Evolutionary conservation across 2,797 vertebrate genomes (phyloP), one percentile per base, ranked within the genome.

Genomic region (Lepus townsendii): DNA sequence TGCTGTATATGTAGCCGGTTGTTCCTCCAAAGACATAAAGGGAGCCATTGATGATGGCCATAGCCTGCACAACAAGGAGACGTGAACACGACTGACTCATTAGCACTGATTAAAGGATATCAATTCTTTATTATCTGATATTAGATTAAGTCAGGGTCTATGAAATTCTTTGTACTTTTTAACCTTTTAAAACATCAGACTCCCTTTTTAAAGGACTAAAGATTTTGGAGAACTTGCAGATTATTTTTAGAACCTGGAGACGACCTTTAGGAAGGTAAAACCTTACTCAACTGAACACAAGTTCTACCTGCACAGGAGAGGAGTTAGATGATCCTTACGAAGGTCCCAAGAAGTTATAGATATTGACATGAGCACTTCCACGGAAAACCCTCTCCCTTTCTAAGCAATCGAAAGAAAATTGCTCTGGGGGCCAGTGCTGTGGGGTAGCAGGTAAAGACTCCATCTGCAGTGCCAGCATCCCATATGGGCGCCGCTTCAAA

Each of bases 11-110:
- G 97, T 99, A 99, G 1, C 99, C 99, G 0, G 99, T 99, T 0
- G 99, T 99, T 57, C 99, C 99, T 85, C 99, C 99, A 96, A 99
- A 99, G 76, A 99, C 99, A 3, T 99, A 99, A 11, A 99, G 98
- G 94, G 99, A 99, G 17, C 99, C 99, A 0, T 99, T 99, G 98
- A 99, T 99, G 96, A 99, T 99, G 71, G 98, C 98, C 99, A 99
- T 99, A 38, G 99, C 99, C 99, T 99, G 93, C 54, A 71, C 26
- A 30, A 69, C 0, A n/a, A 71, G 72, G 82, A 79, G 38, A 77
- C 13, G 63, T 52, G 52, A 76, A 62, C 8, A 71, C 79, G 47
- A 93, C 54, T 7, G 10, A n/a, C 26, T 68, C 0, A 0, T 83
- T 72, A 93, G 79, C 27, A 62, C 26, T 66, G 62, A 71, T 60